A percentile compares a stretch with the other conserved stretches of the same genome.
phyloP scores from a whole-genome alignment of 2,888 invertebrate genomes.

The Lasioglossum marginatum region DNA sequence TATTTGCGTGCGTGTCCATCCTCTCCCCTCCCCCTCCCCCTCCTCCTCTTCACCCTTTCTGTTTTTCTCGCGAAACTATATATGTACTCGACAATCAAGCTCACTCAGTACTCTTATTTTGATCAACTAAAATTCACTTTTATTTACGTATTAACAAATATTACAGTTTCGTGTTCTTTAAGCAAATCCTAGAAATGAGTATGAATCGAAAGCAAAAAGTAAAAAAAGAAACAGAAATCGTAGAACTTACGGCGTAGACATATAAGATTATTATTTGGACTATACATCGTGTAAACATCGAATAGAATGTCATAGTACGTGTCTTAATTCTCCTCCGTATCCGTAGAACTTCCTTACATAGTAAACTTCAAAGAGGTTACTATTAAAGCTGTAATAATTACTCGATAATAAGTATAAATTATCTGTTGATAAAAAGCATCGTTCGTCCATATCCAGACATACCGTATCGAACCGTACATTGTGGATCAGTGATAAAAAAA shows the following conservation, averaged over 20 bases:
- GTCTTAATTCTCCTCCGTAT: slow-evolving; percentile 46
- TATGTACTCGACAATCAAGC: slow-evolving; percentile 28
- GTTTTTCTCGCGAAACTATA: neutral
- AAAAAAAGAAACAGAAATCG: slow-evolving; percentile 46
- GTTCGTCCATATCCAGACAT: slow-evolving; percentile 36
- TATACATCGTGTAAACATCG: slow-evolving; percentile 59
- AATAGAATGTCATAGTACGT: slow-evolving; percentile 58
- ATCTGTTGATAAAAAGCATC: slow-evolving; percentile 42
- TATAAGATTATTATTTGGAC: slow-evolving; percentile 59
- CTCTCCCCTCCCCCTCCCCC: neutral
- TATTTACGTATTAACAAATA: slow-evolving; percentile 62
- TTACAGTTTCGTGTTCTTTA: slow-evolving; percentile 49
- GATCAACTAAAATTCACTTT: slow-evolving; percentile 60
- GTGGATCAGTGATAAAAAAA: slow-evolving; percentile 34
- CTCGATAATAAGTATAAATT: slow-evolving; percentile 43
- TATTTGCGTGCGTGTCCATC: neutral
- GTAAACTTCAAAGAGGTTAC: slow-evolving; percentile 46
- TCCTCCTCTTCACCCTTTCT: neutral
- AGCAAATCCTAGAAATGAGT: slow-evolving; percentile 56
- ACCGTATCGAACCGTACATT: slow-evolving; percentile 37
- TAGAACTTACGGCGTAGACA: slow-evolving; percentile 49
- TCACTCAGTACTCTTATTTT: slow-evolving; percentile 42
- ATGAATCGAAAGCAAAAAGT: slow-evolving; percentile 46
- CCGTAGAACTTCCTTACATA: slow-evolving; percentile 52
- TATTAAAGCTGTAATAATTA: slow-evolving; percentile 51